Conservation (phyloP, 2,113 vertebrate species). For the Heterochromis multidens region DNA sequence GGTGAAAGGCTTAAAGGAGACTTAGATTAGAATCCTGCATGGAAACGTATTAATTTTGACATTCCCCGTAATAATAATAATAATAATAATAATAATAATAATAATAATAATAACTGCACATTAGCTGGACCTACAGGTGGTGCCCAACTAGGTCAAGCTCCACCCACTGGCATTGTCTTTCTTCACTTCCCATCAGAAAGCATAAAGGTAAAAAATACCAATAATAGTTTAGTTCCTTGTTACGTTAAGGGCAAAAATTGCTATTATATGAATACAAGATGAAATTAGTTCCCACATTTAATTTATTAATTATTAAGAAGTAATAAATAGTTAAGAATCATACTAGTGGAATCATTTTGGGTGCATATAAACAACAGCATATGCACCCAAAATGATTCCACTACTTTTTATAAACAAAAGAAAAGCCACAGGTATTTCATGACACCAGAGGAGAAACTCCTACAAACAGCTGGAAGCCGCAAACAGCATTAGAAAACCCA, state of each 20-base stretch:
- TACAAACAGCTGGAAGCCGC: background rate
- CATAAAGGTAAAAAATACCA: background rate
- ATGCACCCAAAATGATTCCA: background rate
- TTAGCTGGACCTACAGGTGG: background rate
- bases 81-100: no score
- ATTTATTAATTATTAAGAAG: background rate
- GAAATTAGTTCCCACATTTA: background rate
- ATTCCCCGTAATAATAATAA: no score
- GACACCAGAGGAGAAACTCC: background rate
- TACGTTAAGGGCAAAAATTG: background rate
- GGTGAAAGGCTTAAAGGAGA: background rate
- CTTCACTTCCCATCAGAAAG: background rate
- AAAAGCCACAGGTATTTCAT: background rate
- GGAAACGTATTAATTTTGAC: no score
- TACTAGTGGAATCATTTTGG: no score
- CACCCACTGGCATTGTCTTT: no score
- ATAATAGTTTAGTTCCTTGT: background rate
- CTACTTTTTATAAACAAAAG: background rate
- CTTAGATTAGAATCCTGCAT: background rate
- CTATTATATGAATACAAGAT: background rate
- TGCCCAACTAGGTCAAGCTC: background rate
- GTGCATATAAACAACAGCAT: no score
- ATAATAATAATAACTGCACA: no score
- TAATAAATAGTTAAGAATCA: background rate
- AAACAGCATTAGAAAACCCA: background rate